Percentiles rank a stretch among this genome's conserved stretches.
These are phyloP conservation scores for Drosophila aldrichi DNA, from an alignment of 2,888 invertebrate genomes.

Conservation along the genomic window DNA sequence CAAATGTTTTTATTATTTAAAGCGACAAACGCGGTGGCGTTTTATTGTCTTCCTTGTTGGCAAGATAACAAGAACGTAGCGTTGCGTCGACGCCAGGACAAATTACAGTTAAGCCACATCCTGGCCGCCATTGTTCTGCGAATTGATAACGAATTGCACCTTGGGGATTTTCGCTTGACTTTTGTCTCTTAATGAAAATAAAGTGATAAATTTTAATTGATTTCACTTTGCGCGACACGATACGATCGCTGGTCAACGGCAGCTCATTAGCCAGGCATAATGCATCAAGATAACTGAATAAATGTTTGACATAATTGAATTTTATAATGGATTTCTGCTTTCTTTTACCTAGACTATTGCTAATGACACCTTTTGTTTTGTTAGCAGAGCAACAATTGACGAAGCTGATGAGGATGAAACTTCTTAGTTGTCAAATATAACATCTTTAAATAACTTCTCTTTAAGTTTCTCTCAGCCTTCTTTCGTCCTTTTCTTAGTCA, in stretches of 20 bases:
- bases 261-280: slow-evolving; percentile 71
- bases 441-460: not conserved
- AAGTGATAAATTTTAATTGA: slow-evolving; percentile 80
- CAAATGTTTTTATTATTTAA: slow-evolving; percentile 82
- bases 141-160: slow-evolving; percentile 80
- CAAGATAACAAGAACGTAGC: slow-evolving; percentile 51
- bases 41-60: slow-evolving; percentile 67
- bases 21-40: slow-evolving; percentile 71
- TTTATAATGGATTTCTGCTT: slow-evolving; percentile 50
- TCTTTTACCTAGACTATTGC: not conserved
- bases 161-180: slow-evolving; percentile 58
- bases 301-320: slow-evolving; percentile 74
- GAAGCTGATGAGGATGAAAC: too few species aligned
- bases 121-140: slow-evolving; percentile 75
- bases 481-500: not conserved
- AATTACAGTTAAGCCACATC: slow-evolving; percentile 77
- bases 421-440: too few species aligned
- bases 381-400: slow-evolving; percentile 14
- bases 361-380: slow-evolving; percentile 13
- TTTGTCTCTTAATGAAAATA: slow-evolving; percentile 67
- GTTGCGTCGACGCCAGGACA: slow-evolving; percentile 61
- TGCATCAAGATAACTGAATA: slow-evolving; percentile 70
- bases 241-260: slow-evolving; percentile 47
- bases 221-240: slow-evolving; percentile 63
- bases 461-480: not conserved